Base-by-base conservation (phyloP, 1,140 invertebrate species). In the Hypothenemus hampei region DNA sequence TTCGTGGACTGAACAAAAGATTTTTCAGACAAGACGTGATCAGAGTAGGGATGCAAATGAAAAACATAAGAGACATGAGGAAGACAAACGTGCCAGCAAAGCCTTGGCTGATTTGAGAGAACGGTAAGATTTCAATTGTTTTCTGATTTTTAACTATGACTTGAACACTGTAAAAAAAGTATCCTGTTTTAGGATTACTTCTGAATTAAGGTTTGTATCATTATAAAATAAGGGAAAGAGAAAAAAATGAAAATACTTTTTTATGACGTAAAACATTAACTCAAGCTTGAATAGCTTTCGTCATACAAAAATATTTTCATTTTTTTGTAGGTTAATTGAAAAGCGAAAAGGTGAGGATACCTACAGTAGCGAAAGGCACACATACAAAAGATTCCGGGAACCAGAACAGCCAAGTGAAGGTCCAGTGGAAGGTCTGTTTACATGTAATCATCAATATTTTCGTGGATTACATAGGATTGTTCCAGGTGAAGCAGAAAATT, bases 51-150 rank as follows among this genome's bases (percentile, higher is more conserved):
- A 65, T 31, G 10, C 11, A 13, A 45, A 41, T 43, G 67, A 70
- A 18, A 68, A 75, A 64, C 65, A 69, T 56, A 71, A 69, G 73
- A 67, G 79, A 69, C 74, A 82, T 75, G 71, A 78, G 72, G 70
- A 80, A 60, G 60, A 77, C 71, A 72, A 45, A 18, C 48, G 60
- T 45, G 53, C 47, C 16, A 58, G 43, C 70, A 75, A 49, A 76
- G 75, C 53, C 51, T 74, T 87, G 44, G 83, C 87, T 67, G 86
- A 89, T 74, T 74, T 89, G 61, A 77, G 86, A 61, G 84, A 84
- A 64, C 77, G 85, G 24, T 57, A 24, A 15, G 41, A 10, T 33
- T 37, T 40, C 13, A 10, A 4, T 36, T 39, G 13, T 23, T 11
- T 21, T 43, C 10, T 46, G 3, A 7, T 5, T 15, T 13, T 46